Evolutionary conservation across 2,888 invertebrate species (phyloP).

Genomic region (Pterostichus niger): DNA sequence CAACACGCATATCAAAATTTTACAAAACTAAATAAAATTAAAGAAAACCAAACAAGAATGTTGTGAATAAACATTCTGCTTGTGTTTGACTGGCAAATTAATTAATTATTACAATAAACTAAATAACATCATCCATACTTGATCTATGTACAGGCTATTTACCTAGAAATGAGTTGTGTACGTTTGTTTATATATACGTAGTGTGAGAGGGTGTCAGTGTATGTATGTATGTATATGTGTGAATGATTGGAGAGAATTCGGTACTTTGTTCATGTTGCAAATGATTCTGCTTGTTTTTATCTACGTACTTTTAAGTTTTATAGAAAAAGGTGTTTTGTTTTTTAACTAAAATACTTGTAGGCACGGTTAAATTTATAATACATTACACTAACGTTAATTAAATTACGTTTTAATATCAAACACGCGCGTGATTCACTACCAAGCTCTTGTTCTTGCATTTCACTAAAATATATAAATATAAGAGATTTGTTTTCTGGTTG

Average conservation of each 20-base stretch:
- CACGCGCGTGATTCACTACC: constrained; percentile 34
- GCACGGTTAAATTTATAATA: constrained; percentile 43
- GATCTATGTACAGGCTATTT: constrained; percentile 67
- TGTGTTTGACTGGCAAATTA: constrained; percentile 52
- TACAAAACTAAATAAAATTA: constrained; percentile 63
- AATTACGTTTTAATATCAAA: constrained; percentile 43
- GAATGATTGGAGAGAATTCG: constrained; percentile 44
- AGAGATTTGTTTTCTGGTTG: constrained; percentile 10
- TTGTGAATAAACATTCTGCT: constrained; percentile 48
- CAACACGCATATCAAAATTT: constrained; percentile 67
- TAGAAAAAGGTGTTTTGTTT: constrained; percentile 48
- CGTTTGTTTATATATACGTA: constrained; percentile 39
- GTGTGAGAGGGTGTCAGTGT: constrained; percentile 18
- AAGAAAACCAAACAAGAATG: constrained; percentile 30
- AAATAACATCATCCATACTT: constrained; percentile 65
- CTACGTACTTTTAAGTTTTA: constrained; percentile 57
- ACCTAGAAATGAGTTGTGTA: constrained; percentile 55
- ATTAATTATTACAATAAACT: constrained; percentile 58
- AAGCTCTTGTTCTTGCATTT: constrained; percentile 4
- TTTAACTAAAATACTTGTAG: constrained; percentile 62
- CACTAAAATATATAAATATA: constrained; percentile 53
- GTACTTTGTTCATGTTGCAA: constrained; percentile 44
- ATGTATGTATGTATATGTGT: constrained; percentile 14
- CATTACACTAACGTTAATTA: constrained; percentile 31
- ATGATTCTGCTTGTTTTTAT: constrained; percentile 4